These are phyloP conservation scores for Hepsetus odoe DNA, from an alignment of 2,113 vertebrate genomes.

Conservation along the genomic window DNA sequence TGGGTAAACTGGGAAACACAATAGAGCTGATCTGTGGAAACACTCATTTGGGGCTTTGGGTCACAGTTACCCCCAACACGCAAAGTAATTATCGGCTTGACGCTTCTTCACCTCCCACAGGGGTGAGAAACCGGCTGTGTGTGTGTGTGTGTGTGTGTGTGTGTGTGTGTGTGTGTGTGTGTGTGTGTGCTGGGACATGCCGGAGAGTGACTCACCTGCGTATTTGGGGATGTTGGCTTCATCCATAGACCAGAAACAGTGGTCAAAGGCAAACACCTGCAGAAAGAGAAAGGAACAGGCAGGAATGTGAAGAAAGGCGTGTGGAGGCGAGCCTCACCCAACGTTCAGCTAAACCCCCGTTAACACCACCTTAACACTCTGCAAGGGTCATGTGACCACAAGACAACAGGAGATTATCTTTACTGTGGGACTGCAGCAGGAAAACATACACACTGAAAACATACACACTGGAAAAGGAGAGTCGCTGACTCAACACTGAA, in stretches of 20 bases:
- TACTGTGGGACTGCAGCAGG: neutral
- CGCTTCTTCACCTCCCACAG: slow-evolving; percentile 21
- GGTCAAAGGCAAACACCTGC: slow-evolving; percentile 98
- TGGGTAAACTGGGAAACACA: slow-evolving; percentile 5
- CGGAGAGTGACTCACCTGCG: slow-evolving; percentile 82
- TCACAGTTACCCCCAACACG: neutral
- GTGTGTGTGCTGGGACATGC: slow-evolving; percentile 1
- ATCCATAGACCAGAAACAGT: slow-evolving; percentile 99
- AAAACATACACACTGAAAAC: neutral
- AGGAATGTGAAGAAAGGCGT: slow-evolving; percentile 10
- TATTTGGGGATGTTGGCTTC: slow-evolving; percentile 94
- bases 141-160: neutral
- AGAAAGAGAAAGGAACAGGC: slow-evolving; percentile 39
- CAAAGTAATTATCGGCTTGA: slow-evolving; percentile 27
- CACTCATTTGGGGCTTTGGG: slow-evolving; percentile 21
- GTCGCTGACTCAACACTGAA: no score
- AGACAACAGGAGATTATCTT: slow-evolving; percentile 32
- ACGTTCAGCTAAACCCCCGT: neutral
- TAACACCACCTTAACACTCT: neutral
- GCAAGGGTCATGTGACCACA: slow-evolving; percentile 5
- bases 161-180: slow-evolving; percentile 1
- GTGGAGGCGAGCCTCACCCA: slow-evolving; percentile 4
- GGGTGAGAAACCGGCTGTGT: slow-evolving; percentile 14
- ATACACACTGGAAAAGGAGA: neutral
- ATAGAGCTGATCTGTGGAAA: neutral